A percentile compares a stretch with the other conserved stretches of the same genome.
Evolutionary conservation across 2,113 vertebrate genomes (phyloP).

Genomic region (Mastomys coucha): DNA sequence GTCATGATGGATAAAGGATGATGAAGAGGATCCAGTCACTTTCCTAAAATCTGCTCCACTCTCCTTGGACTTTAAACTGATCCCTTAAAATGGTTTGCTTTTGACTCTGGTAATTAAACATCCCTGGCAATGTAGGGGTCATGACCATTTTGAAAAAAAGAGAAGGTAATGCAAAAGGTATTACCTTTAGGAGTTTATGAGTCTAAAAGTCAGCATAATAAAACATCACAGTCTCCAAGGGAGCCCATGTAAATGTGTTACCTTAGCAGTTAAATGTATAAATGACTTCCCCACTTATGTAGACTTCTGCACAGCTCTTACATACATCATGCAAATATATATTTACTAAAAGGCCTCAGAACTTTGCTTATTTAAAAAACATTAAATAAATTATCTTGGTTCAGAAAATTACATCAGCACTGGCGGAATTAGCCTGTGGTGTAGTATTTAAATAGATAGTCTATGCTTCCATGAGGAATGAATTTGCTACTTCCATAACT

Average conservation of each 20-base stretch:
- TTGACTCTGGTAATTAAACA: constrained; percentile 14
- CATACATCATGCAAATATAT: constrained; percentile 56
- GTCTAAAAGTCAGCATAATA: constrained; percentile 66
- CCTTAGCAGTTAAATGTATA: constrained; percentile 46
- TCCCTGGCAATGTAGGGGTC: not conserved
- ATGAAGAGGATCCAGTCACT: not conserved
- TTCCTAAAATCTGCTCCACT: not conserved
- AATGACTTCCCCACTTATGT: constrained; percentile 24
- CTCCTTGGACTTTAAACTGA: not conserved
- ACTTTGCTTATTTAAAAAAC: constrained; percentile 55
- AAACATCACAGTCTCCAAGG: constrained; percentile 32
- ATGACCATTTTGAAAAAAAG: constrained; percentile 15
- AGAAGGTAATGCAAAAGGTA: not conserved
- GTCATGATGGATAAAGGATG: not conserved
- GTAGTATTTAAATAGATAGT: constrained; percentile 44
- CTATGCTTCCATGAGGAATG: constrained; percentile 56
- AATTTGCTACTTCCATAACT: not conserved
- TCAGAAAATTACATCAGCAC: constrained; percentile 48
- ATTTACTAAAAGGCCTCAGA: constrained; percentile 49
- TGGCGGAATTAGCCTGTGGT: constrained; percentile 47
- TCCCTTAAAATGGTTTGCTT: not conserved
- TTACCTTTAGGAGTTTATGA: constrained; percentile 60
- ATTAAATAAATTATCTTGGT: constrained; percentile 57
- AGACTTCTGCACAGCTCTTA: not conserved
- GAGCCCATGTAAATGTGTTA: constrained; percentile 43